These are phyloP conservation scores for Pangasius mekongensis DNA, from an alignment of 2,797 vertebrate genomes.

Conservation along the genomic window DNA sequence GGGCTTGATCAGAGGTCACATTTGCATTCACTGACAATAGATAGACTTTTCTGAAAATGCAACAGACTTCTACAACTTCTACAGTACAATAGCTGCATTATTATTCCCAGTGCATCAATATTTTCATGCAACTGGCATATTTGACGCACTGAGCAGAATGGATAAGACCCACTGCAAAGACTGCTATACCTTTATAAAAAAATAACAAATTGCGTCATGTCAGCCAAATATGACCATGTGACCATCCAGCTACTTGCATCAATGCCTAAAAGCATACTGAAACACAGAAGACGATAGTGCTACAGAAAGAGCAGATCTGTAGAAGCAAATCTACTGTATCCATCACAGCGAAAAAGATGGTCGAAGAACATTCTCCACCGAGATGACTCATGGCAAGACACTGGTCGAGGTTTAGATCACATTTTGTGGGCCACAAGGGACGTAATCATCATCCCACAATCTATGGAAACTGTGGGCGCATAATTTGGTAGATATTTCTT, in stretches of 20 bases:
- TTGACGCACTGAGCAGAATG: not conserved
- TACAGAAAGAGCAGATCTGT: conserved; percentile 60
- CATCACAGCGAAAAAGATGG: conserved; percentile 26
- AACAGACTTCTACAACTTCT: not conserved
- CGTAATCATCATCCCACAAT: conserved; percentile 44
- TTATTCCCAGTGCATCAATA: not conserved
- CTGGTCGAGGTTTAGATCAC: conserved; percentile 16
- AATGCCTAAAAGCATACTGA: conserved; percentile 63
- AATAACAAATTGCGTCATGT: conserved; percentile 38
- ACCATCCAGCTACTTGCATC: conserved; percentile 54
- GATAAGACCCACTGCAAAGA: conserved; percentile 18
- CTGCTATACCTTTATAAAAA: conserved; percentile 56
- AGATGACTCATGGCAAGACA: conserved; percentile 44
- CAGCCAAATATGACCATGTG: conserved; percentile 63
- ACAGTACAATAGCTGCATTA: not conserved
- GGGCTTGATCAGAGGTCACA: not conserved
- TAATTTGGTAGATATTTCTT: conserved; percentile 56
- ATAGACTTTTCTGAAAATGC: not conserved
- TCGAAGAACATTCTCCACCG: conserved; percentile 23
- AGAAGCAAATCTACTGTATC: conserved; percentile 34
- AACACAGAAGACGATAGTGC: conserved; percentile 62
- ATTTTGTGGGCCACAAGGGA: conserved; percentile 50
- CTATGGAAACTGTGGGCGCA: conserved; percentile 37
- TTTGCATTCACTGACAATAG: conserved; percentile 2
- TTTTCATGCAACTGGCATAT: not conserved